Evolutionary conservation across 1,140 invertebrate species (phyloP), one percentile per base, ranked within the genome.

Genomic region (Aethina tumida): DNA sequence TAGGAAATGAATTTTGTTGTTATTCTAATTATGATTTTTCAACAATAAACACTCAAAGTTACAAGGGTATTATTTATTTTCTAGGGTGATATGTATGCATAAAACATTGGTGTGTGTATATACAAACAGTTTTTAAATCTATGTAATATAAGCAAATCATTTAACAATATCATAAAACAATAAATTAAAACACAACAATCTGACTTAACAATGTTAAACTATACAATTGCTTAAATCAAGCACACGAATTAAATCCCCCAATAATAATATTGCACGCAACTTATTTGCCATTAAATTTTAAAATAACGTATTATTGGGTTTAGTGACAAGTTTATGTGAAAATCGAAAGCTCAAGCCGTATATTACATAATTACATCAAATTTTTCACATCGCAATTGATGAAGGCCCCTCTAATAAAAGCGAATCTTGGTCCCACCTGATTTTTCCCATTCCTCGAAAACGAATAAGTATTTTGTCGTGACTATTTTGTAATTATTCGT

Each of bases 1-100:
- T 96, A 53, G 86, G 81, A 1, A 96, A 96, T 69, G 84, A 92
- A 63, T 96, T 96, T 67, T 75, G 69, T 24, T 92, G 88, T 70
- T 96, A 78, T 66, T 71, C 84, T 14, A 95, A 95, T 69, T 95
- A 87, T 67, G 63, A 82, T 37, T 35, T 5, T 7, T 35, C 17
- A 15, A 41, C 20, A 46, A 42, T 46, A 41, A 41, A 45, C 12
- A 26, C 18, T 14, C 16, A 19, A n/a, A 21, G 26, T 39, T 43
- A 22, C 32, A 29, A 36, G 36, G 35, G 12, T 30, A 25, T 33
- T 36, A 40, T 39, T 44, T 37, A 41, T 35, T 43, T 34, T 39
- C 45, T 13, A 21, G 26, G 14, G 39, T 54, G 52, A 52, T 52
- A 52, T 52, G 52, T 52, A 38, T 39, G 47, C 43, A 49, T 43